Conservation (phyloP, 2,797 vertebrate species). For the Acanthopagrus latus region DNA sequence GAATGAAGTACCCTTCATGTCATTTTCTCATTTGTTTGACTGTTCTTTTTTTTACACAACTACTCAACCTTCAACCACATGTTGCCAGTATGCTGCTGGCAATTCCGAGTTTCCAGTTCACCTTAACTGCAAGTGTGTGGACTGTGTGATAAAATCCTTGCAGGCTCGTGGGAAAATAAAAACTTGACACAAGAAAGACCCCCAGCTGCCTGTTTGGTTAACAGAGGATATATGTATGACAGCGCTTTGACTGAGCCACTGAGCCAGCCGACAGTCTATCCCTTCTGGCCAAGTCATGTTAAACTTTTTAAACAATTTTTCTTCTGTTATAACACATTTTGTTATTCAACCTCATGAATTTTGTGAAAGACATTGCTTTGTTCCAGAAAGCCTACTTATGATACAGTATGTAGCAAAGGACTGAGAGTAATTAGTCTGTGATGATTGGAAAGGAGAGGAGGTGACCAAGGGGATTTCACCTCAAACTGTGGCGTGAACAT, state of each 20-base stretch:
- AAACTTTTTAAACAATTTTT: background rate
- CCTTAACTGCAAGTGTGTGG: background rate
- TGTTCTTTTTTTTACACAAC: conserved; percentile 68
- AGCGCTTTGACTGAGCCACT: background rate
- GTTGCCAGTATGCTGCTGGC: background rate
- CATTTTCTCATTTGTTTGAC: conserved; percentile 33
- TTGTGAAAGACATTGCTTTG: conserved; percentile 77
- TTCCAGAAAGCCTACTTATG: conserved; percentile 71
- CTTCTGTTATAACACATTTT: conserved; percentile 49
- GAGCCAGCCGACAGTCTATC: background rate
- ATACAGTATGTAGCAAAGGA: conserved; percentile 82
- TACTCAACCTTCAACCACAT: background rate
- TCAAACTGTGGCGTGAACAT: conserved; percentile 31
- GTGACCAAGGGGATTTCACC: conserved; percentile 13
- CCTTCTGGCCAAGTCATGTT: background rate
- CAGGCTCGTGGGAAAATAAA: background rate
- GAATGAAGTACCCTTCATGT: conserved; percentile 60
- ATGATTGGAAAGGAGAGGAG: conserved; percentile 21
- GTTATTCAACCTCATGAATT: conserved; percentile 52
- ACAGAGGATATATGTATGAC: background rate
- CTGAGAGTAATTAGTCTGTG: conserved; percentile 17
- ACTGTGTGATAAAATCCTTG: background rate
- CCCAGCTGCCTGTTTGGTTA: background rate
- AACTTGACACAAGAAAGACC: background rate
- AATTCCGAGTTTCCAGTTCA: background rate